Percentiles rank a stretch among this genome's conserved stretches.
These are phyloP conservation scores for Apotomis turbidana DNA, from an alignment of 2,888 invertebrate species.

Conservation along the genomic window DNA sequence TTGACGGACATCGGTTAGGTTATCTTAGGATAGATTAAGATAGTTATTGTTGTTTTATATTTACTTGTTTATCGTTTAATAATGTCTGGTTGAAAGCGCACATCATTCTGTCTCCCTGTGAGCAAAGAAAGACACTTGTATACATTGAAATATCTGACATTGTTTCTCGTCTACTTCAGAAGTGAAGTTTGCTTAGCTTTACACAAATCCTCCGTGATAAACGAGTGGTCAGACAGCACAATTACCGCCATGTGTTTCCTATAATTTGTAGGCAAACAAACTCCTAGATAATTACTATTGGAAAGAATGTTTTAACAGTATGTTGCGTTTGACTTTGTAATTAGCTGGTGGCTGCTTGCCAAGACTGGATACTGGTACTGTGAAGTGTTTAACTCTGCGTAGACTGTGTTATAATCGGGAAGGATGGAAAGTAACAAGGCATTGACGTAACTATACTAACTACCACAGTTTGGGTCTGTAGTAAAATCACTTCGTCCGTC, in stretches of 20 bases:
- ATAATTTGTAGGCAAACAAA: conserved; percentile 25
- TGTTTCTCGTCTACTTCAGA: conserved; percentile 4
- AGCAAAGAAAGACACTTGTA: not conserved
- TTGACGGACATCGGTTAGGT: too few species aligned
- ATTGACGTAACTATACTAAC: not conserved
- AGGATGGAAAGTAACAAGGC: not conserved
- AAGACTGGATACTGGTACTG: conserved; percentile 7
- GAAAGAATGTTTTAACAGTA: conserved; percentile 34
- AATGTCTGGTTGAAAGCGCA: not conserved
- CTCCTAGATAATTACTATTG: conserved; percentile 31
- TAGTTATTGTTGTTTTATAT: too few species aligned
- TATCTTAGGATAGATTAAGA: too few species aligned
- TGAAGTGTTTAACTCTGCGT: not conserved
- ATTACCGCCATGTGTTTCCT: conserved; percentile 34
- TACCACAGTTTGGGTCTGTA: too few species aligned
- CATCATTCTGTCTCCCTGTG: not conserved
- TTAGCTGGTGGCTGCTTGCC: conserved; percentile 31
- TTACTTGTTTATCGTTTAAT: too few species aligned
- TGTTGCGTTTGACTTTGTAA: conserved; percentile 33
- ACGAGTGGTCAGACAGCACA: conserved; percentile 21
- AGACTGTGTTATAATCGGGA: not conserved
- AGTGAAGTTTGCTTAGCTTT: conserved; percentile 12
- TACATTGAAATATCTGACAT: conserved; percentile 17
- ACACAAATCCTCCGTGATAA: conserved; percentile 28
- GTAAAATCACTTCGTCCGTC: too few species aligned